These are phyloP conservation scores for Trachelus iudaicus DNA, from an alignment of 2,888 invertebrate genomes.

Conservation along the genomic window DNA sequence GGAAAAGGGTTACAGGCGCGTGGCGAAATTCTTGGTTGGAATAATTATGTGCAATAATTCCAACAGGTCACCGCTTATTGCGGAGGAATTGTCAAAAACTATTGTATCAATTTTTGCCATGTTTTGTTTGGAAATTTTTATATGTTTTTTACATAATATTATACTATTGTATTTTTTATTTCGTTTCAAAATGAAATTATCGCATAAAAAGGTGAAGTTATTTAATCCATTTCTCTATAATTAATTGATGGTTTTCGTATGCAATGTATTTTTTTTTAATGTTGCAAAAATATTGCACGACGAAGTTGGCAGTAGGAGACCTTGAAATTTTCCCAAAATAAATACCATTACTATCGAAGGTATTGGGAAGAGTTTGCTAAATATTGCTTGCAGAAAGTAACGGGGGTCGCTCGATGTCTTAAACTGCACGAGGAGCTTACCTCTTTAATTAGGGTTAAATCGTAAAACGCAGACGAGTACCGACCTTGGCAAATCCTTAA, in stretches of 20 bases:
- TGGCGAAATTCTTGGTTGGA: constrained; percentile 27
- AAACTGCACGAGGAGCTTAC: constrained; percentile 37
- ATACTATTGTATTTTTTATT: not conserved
- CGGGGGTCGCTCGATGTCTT: constrained; percentile 31
- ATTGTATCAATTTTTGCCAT: not conserved
- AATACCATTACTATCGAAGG: not conserved
- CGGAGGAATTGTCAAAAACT: not conserved
- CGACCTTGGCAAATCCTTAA: constrained; percentile 42
- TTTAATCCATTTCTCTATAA: not conserved
- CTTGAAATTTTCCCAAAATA: not conserved
- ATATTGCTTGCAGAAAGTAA: constrained; percentile 34
- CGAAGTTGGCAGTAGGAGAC: not conserved
- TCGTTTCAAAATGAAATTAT: not conserved
- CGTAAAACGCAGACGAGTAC: constrained; percentile 47
- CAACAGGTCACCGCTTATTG: not conserved
- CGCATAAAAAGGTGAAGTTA: not conserved
- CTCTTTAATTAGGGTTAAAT: constrained; percentile 63
- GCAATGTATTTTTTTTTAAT: not conserved
- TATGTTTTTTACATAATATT: not conserved
- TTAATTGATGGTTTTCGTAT: not conserved
- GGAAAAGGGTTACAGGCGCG: constrained; percentile 40
- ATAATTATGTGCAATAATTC: constrained; percentile 40
- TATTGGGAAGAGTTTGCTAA: constrained; percentile 25
- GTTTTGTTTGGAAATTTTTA: not conserved
- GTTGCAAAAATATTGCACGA: not conserved